These are phyloP conservation scores for Gymnocypris eckloni DNA, from an alignment of 2,797 vertebrate genomes.

Conservation along the genomic window DNA sequence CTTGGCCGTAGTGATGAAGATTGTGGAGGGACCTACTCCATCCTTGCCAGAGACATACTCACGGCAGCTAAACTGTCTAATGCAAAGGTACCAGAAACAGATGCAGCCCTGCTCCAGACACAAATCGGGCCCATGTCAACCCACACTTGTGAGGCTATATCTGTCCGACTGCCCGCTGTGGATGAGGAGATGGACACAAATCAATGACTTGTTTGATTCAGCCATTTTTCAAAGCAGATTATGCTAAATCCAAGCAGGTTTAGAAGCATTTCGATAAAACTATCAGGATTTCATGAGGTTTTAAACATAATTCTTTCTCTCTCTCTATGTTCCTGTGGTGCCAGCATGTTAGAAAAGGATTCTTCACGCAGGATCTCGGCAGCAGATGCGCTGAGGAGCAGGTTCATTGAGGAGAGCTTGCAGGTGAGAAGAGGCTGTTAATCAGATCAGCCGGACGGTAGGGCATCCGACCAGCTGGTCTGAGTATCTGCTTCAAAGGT, in stretches of 20 bases:
- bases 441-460: background rate
- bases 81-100: slow-evolving; percentile 73
- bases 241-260: slow-evolving; percentile 27
- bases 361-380: slow-evolving; percentile 58
- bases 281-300: slow-evolving; percentile 40
- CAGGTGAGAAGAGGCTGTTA: slow-evolving; percentile 50
- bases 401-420: slow-evolving; percentile 52
- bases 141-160: background rate
- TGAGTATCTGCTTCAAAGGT: slow-evolving; percentile 41
- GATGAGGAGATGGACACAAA: slow-evolving; percentile 9
- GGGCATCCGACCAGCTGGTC: background rate
- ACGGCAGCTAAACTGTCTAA: slow-evolving; percentile 76
- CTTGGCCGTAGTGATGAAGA: slow-evolving; percentile 83
- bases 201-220: slow-evolving; percentile 26
- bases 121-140: background rate
- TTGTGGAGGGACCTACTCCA: slow-evolving; percentile 83
- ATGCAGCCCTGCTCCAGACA: slow-evolving; percentile 26
- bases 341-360: slow-evolving; percentile 64
- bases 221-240: slow-evolving; percentile 24
- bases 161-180: background rate
- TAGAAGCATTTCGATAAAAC: slow-evolving; percentile 25
- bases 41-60: slow-evolving; percentile 78
- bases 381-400: slow-evolving; percentile 57
- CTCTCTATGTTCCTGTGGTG: background rate
- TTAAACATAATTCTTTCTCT: slow-evolving; percentile 37